Percentiles rank a stretch among this genome's conserved stretches.
These are phyloP conservation scores for Cryptocephalus primarius DNA, from an alignment of 2,888 invertebrate species.

Conservation along the genomic window DNA sequence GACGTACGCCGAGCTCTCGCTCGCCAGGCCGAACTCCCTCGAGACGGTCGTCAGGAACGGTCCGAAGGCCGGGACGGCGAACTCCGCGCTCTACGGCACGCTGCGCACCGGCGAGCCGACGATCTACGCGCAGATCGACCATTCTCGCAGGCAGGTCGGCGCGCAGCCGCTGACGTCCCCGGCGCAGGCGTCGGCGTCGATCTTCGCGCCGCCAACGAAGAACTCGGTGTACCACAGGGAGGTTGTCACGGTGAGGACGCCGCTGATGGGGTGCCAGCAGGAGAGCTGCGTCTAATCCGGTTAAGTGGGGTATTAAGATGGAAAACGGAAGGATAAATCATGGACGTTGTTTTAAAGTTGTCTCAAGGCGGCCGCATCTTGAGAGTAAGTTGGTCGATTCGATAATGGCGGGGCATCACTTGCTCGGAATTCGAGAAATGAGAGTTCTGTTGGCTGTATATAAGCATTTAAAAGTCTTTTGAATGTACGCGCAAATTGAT, in stretches of 20 bases:
- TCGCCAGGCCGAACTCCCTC: conserved; percentile 43
- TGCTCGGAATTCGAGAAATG: no score
- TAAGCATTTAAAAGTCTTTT: no score
- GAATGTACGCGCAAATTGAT: no score
- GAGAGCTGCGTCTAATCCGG: conserved; percentile 56
- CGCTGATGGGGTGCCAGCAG: conserved; percentile 54
- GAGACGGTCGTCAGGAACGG: conserved; percentile 24
- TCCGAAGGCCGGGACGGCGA: conserved; percentile 31
- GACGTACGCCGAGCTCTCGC: conserved; percentile 50
- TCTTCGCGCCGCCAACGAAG: conserved; percentile 30
- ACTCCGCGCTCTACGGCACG: conserved; percentile 24
- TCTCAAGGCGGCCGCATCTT: no score
- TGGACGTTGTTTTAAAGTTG: no score
- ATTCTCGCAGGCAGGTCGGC: conserved; percentile 39
- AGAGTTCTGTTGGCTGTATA: no score
- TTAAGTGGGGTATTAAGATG: no score
- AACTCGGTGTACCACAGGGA: conserved; percentile 46
- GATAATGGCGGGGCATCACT: no score
- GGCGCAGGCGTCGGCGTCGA: conserved; percentile 21
- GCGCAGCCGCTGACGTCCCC: conserved; percentile 40
- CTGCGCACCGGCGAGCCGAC: conserved; percentile 48
- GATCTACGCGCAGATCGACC: conserved; percentile 66
- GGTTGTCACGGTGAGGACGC: conserved; percentile 60
- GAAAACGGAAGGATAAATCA: no score
- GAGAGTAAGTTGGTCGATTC: no score